These are phyloP conservation scores for Lordiphosa andalusiaca DNA, from an alignment of 2,888 invertebrate species.

Conservation along the genomic window DNA sequence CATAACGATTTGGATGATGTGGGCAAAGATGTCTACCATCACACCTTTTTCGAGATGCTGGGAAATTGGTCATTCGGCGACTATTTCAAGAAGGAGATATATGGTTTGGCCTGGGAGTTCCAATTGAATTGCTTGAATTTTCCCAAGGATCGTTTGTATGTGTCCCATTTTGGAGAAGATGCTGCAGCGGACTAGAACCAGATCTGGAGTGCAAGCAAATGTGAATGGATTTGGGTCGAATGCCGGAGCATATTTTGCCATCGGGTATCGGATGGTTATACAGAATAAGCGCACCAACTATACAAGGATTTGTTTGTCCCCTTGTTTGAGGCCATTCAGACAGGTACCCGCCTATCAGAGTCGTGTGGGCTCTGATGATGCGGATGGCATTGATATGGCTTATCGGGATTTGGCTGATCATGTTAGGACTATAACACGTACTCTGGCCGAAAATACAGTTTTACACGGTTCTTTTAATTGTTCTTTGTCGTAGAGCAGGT, in stretches of 20 bases:
- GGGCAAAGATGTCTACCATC: conserved; percentile 99
- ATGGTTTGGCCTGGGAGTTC: conserved; percentile 98
- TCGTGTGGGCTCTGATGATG: conserved; percentile 93
- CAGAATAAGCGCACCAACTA: conserved; percentile 98
- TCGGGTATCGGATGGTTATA: conserved; percentile 95
- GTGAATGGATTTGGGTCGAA: conserved; percentile 89
- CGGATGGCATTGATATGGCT: conserved; percentile 98
- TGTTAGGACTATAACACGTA: conserved; percentile 97
- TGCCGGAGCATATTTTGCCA: conserved; percentile 90
- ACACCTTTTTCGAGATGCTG: conserved; percentile 99
- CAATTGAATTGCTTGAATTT: conserved; percentile 90
- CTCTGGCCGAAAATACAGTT: conserved; percentile 97
- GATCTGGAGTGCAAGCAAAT: conserved; percentile 94
- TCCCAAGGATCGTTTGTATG: conserved; percentile 93
- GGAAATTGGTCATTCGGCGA: conserved; percentile 99
- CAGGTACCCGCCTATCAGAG: conserved; percentile 94
- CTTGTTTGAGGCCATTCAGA: conserved; percentile 95
- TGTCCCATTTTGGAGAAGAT: conserved; percentile 99
- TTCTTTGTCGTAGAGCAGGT: too few relatives aligned
- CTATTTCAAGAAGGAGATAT: conserved; percentile 99
- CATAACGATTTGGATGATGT: conserved; percentile 99
- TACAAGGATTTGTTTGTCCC: conserved; percentile 97
- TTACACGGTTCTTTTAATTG: too few relatives aligned
- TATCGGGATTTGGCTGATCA: conserved; percentile 99
- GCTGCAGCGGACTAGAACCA: conserved; percentile 89